Evolutionary conservation across 2,888 invertebrate species (phyloP).

Genomic region (Tinea pellionella): DNA sequence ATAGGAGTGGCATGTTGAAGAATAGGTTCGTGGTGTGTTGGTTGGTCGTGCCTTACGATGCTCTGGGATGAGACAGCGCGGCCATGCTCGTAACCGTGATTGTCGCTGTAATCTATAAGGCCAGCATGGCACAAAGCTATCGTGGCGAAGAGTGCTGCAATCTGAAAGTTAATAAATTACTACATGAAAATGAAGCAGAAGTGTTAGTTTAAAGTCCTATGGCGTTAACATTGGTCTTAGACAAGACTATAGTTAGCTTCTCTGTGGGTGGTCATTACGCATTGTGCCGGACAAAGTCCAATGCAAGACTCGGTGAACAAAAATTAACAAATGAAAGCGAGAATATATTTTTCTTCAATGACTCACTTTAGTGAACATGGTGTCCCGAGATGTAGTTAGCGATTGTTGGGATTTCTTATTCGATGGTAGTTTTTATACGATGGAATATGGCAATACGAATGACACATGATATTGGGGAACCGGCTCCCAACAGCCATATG

Average conservation of each 20-base stretch:
- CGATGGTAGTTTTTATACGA: slow-evolving; percentile 59
- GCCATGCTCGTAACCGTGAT: slow-evolving; percentile 30
- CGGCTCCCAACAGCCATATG: slow-evolving; percentile 41
- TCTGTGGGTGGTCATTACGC: background rate
- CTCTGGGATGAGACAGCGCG: slow-evolving; percentile 54
- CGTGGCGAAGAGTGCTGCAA: slow-evolving; percentile 46
- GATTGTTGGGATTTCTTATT: slow-evolving; percentile 45
- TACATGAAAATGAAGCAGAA: background rate
- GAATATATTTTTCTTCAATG: background rate
- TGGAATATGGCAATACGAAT: slow-evolving; percentile 25
- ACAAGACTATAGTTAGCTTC: background rate
- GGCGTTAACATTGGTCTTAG: background rate
- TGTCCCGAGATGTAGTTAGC: slow-evolving; percentile 30
- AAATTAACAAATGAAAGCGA: too few species aligned
- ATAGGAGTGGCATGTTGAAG: slow-evolving; percentile 22
- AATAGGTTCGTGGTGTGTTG: slow-evolving; percentile 21
- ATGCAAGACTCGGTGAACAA: too few species aligned
- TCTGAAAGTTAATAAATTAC: slow-evolving; percentile 31
- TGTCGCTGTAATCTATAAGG: slow-evolving; percentile 34
- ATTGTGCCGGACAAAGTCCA: too few species aligned
- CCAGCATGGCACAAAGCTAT: slow-evolving; percentile 60
- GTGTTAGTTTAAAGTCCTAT: background rate
- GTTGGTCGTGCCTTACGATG: slow-evolving; percentile 50
- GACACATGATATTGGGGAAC: slow-evolving; percentile 51
- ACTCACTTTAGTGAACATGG: slow-evolving; percentile 60